These are phyloP conservation scores for Sitta europaea DNA, from an alignment of 2,113 vertebrate genomes.

Conservation along the genomic window DNA sequence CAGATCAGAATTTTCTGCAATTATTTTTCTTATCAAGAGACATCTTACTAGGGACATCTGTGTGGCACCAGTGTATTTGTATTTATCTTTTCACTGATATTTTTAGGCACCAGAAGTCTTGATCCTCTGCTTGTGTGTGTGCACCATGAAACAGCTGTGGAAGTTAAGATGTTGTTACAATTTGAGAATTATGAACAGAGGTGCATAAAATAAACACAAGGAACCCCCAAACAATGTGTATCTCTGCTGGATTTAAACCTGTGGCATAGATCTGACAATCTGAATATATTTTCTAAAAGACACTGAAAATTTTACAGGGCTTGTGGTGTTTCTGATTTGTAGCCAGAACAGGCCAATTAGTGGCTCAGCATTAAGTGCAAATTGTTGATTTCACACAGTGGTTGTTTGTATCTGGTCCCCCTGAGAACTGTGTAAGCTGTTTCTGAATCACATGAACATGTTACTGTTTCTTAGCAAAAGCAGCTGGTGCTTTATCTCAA, in stretches of 20 bases:
- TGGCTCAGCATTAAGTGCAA: background rate
- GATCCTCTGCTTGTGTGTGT: background rate
- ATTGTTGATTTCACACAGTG: background rate
- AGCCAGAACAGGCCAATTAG: background rate
- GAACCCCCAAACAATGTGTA: background rate
- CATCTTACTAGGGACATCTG: background rate
- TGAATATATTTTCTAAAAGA: background rate
- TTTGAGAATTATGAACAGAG: background rate
- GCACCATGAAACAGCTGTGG: background rate
- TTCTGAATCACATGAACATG: background rate
- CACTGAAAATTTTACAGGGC: background rate
- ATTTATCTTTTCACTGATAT: background rate
- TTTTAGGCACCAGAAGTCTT: background rate
- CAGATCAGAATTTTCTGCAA: background rate
- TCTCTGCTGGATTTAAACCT: background rate
- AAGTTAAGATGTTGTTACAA: background rate
- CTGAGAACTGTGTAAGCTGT: background rate
- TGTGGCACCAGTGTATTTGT: background rate
- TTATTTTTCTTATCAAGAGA: background rate
- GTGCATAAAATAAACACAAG: background rate
- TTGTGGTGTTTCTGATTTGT: background rate
- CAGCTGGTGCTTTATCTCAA: background rate
- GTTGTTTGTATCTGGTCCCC: background rate
- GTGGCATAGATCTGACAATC: background rate
- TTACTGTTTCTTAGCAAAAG: background rate